Evolutionary conservation across 2,113 vertebrate species (phyloP).

Genomic region (Campylorhamphus procurvoides): DNA sequence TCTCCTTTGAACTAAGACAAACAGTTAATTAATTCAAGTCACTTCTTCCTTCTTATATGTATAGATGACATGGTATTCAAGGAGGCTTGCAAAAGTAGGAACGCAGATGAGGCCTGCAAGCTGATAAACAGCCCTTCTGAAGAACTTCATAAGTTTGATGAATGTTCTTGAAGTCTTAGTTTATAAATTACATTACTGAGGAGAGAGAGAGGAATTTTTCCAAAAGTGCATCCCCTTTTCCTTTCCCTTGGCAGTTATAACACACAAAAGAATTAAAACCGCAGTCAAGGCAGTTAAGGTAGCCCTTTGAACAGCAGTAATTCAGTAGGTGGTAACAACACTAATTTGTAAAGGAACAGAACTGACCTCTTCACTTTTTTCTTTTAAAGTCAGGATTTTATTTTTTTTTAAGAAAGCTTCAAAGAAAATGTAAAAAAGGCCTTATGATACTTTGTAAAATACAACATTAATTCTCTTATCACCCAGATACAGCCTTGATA

Average conservation of each 20-base stretch:
- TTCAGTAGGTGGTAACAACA: neutral
- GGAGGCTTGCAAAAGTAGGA: neutral
- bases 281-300: neutral
- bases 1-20: no score
- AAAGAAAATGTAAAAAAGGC: neutral
- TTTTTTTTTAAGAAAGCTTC: neutral
- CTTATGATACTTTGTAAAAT: neutral
- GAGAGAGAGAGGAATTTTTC: neutral
- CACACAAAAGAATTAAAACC: neutral
- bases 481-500: neutral
- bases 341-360: neutral
- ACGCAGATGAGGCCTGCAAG: neutral
- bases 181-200: neutral
- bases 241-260: neutral
- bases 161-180: neutral
- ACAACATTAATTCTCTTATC: constrained; percentile 7
- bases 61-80: neutral
- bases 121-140: neutral
- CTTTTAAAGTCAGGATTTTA: neutral
- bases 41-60: neutral
- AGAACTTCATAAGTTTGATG: neutral
- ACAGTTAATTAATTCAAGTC: neutral
- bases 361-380: neutral
- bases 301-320: neutral
- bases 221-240: neutral